Base-by-base conservation (phyloP, 2,113 vertebrate genomes). In the Pycnonotus jocosus region DNA sequence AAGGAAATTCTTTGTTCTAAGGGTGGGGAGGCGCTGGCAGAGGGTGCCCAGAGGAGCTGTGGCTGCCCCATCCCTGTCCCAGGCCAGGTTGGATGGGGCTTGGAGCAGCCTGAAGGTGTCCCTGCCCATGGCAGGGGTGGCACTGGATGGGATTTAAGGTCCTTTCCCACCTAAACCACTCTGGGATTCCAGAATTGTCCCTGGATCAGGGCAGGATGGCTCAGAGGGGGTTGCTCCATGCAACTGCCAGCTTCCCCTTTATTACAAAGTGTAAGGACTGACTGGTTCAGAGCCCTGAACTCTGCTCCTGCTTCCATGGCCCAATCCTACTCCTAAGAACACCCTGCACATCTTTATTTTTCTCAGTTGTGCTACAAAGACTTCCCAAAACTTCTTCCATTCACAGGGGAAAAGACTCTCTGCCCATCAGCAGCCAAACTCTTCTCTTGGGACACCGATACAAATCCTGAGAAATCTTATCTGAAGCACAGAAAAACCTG, bases 161-260 rank as follows among this genome's bases (percentile, higher is more conserved):
- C 42, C 28, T 8, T 58, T 35, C 35, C 25, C 13, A 21, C 37
- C 31, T 44, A 58, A 35, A 31, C 6, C 37, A 22, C 9, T 2
- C 61, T 14, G 37, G 16, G 35, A 50, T 42, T 35, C 71, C 53
- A 31, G 64, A 45, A 24, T 0, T 47, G 37, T 27, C 73, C 50
- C 83, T 20, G 40, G 54, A 11, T 50, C 60, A 21, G 4, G 1
- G 45, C 65, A 20, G 80, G 54, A 18, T 8, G 48, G 83, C 79
- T 72, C 16, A 5, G 9, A 7, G n/a, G 2, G 21, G 30, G 16
- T 1, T 16, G 15, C 10, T 40, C 90, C 51, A 33, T 0, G 2
- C 27, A 60, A 56, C 5, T 80, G 54, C 48, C 50, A 21, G 10
- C 2, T 35, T 5, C 14, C 48, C 27, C 38, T 77, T 44, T 2